Evolutionary conservation across 35 echinoderm and acorn worm genomes (phyloP), one percentile per base, ranked within the genome.

Genomic region (Apostichopus californicus): DNA sequence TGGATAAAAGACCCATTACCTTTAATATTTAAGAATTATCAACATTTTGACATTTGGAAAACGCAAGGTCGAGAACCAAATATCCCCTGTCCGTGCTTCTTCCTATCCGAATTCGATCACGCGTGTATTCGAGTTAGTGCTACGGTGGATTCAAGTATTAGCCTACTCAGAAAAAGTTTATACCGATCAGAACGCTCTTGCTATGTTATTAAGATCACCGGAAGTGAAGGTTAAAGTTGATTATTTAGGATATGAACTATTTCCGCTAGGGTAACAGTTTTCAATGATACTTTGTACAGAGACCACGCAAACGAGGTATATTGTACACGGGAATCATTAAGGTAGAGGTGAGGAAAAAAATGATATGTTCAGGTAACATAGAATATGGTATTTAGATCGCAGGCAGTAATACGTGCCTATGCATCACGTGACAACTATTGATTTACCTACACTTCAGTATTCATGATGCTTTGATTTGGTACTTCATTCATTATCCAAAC

Each of bases 61-160:
- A 75, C 92, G 2, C 92, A 93, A 77, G 92, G 92, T 15, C 54
- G 78, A 10, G 34, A 52, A 70, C 14, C 15, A 1, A n/a, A 59
- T 61, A 65, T 88, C 20, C 92, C 92, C 12, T 93, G 92, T 77
- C 92, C 92, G 15, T 93, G 92, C 81, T 93, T 93, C 75, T 89
- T 93, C 56, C 56, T 93, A 93, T 56, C 68, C 81, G 92, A 93
- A 93, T 15, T 93, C 92, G 10, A 89, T 87, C 3, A 34, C 92
- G 1, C 20, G 25, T 8, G 92, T 93, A 71, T 81, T 89, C 18
- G 84, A 93, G 9, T 77, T 93, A 56, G 85, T 89, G 23, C 77
- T 87, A 13, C 73, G 79, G 54, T 93, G 92, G 92, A 65, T 93
- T 11, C 72, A 93, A 55, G 75, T 77, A 23, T 54, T 93, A 6